These are phyloP conservation scores for Tonatia bakeri DNA, from an alignment of 2,113 vertebrate genomes.

Conservation along the genomic window DNA sequence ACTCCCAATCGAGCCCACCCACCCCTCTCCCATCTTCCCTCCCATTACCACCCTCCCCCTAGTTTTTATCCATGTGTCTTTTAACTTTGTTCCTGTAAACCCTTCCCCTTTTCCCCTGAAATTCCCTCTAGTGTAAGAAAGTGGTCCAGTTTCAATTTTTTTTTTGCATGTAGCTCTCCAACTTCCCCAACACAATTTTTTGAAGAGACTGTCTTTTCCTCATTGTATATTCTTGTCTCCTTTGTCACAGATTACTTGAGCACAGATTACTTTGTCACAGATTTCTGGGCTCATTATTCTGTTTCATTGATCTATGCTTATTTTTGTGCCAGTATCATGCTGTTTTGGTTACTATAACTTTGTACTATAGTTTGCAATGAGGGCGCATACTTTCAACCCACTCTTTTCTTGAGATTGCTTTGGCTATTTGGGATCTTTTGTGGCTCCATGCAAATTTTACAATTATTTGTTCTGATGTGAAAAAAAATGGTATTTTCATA, in stretches of 20 bases:
- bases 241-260: neutral
- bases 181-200: neutral
- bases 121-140: neutral
- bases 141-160: neutral
- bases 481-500: neutral
- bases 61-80: no score
- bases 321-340: neutral
- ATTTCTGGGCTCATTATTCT: neutral
- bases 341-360: no score
- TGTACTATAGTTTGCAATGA: no score
- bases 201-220: neutral
- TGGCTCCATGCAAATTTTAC: neutral
- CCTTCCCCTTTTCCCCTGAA: no score
- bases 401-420: no score
- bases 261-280: no score
- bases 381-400: no score
- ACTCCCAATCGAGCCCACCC: no score
- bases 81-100: no score
- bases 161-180: neutral
- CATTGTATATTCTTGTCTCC: neutral
- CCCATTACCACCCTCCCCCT: no score
- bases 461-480: neutral
- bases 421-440: no score
- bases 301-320: neutral
- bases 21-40: no score